Conservation (phyloP, 2,113 vertebrate species). For the Alethe castanea region DNA sequence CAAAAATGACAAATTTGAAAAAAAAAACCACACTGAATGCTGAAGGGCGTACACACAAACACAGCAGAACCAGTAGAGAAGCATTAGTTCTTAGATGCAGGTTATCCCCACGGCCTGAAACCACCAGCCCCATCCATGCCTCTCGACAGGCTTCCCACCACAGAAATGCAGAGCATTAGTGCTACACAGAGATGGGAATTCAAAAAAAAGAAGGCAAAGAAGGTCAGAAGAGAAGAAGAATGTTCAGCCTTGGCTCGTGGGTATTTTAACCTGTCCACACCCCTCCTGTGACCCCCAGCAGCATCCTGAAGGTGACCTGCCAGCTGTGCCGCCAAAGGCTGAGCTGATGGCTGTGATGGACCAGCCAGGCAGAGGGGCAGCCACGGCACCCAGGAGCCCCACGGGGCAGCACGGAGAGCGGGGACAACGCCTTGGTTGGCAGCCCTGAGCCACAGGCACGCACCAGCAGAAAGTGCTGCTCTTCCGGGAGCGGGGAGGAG, state of each 20-base stretch:
- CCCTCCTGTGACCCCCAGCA: background rate
- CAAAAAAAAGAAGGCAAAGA: fast-evolving
- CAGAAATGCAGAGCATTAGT: background rate
- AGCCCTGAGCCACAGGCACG: background rate
- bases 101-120: background rate
- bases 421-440: background rate
- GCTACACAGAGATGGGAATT: background rate
- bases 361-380: background rate
- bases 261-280: background rate
- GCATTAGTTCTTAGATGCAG: background rate
- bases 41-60: background rate
- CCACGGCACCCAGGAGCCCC: background rate
- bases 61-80: background rate
- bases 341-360: fast-evolving
- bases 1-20: background rate
- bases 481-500: background rate
- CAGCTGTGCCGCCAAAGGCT: background rate
- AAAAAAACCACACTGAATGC: background rate
- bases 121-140: background rate
- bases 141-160: fast-evolving
- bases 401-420: fast-evolving
- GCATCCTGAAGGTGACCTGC: background rate
- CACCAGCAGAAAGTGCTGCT: background rate
- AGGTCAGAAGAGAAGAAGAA: background rate
- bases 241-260: fast-evolving